Conservation (phyloP, 2,888 invertebrate species). For the Ferrisia virgata region DNA sequence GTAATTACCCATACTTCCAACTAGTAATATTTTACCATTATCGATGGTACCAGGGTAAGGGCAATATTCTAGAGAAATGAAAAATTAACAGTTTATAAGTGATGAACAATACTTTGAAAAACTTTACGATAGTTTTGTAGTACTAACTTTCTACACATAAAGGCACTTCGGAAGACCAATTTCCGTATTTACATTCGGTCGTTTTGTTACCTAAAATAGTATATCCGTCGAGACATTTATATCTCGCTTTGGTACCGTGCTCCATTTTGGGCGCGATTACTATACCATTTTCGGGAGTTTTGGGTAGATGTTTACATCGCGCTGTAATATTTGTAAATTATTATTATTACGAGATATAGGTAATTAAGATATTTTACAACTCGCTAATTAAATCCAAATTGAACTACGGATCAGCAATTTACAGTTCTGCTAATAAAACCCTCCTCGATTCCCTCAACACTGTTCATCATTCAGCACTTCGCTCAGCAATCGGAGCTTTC, state of each 20-base stretch:
- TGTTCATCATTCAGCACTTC: too few relatives aligned
- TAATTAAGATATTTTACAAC: too few relatives aligned
- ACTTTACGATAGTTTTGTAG: too few relatives aligned
- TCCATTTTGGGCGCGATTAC: constrained; percentile 96
- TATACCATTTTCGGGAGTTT: constrained; percentile 85
- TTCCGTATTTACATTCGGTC: constrained; percentile 85
- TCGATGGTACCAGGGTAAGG: constrained; percentile 86
- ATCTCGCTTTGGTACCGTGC: constrained; percentile 91
- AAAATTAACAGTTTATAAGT: not conserved
- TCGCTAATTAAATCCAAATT: too few relatives aligned
- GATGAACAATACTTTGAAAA: too few relatives aligned
- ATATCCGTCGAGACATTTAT: constrained; percentile 90
- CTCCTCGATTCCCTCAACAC: too few relatives aligned
- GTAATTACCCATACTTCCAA: constrained; percentile 93
- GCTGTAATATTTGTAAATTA: constrained; percentile 53
- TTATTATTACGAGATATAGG: too few relatives aligned
- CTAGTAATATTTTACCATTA: constrained; percentile 85
- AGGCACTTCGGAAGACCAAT: constrained; percentile 88
- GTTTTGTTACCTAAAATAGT: constrained; percentile 73
- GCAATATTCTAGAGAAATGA: constrained; percentile 68
- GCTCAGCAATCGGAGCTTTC: too few relatives aligned
- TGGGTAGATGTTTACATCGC: constrained; percentile 78
- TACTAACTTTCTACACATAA: constrained; percentile 72
- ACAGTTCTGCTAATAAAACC: too few relatives aligned
- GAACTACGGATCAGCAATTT: too few relatives aligned